phyloP scores from a whole-genome alignment of 2,113 vertebrate species.

The Centropus bengalensis region DNA sequence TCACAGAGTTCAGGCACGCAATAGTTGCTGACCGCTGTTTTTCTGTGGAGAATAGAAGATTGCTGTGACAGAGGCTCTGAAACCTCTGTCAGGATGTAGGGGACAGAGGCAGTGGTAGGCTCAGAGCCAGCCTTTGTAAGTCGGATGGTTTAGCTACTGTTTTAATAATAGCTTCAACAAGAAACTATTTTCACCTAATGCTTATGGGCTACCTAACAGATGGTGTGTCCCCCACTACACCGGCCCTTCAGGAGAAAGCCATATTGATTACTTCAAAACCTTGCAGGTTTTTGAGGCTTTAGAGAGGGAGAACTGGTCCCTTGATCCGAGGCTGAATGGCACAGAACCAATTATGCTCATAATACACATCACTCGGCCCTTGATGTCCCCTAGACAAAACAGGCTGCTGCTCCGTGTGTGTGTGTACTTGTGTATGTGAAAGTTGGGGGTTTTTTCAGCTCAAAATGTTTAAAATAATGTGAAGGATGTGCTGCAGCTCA shows the following conservation, averaged over 20 bases:
- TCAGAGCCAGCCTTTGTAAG: not conserved
- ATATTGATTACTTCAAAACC: not conserved
- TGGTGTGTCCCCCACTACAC: not conserved
- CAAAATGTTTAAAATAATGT: not conserved
- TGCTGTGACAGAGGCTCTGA: conserved; percentile 4
- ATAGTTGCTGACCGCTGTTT: not conserved
- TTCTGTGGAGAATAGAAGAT: not conserved
- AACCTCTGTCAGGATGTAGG: not conserved
- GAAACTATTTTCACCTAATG: not conserved
- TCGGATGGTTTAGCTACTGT: not conserved
- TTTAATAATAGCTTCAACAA: not conserved
- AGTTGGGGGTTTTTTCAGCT: not conserved
- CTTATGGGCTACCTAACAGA: not conserved
- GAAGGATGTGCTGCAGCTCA: not conserved
- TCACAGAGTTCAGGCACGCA: conserved; percentile 1
- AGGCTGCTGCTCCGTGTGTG: not conserved
- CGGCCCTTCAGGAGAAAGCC: not conserved
- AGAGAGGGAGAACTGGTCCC: not conserved
- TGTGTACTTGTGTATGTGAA: not conserved
- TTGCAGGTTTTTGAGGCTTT: not conserved
- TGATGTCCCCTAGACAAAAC: not conserved
- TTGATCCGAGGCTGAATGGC: not conserved
- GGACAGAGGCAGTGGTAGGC: not conserved
- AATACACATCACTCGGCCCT: not conserved
- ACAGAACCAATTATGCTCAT: not conserved